These are phyloP conservation scores for Cardiocondyla obscurior DNA, from an alignment of 1,140 invertebrate genomes.

Conservation along the genomic window DNA sequence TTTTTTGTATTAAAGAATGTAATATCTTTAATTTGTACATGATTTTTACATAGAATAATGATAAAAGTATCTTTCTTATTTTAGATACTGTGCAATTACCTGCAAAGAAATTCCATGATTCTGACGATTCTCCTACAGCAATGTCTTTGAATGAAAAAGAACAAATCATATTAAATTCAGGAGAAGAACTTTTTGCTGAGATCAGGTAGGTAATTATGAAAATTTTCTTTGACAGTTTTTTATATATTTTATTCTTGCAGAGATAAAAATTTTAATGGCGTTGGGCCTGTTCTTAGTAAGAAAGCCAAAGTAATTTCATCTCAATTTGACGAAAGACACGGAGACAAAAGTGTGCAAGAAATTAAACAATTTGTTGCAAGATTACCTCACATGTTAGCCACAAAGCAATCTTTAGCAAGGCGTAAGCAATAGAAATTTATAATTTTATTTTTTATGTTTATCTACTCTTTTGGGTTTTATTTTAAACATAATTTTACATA, in stretches of 20 bases:
- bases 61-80: slow-evolving; percentile 35
- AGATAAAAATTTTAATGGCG: slow-evolving; percentile 97
- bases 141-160: slow-evolving; percentile 89
- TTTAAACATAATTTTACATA: background rate
- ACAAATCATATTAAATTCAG: slow-evolving; percentile 94
- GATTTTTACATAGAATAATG: slow-evolving; percentile 8
- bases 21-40: background rate
- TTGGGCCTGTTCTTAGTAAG: slow-evolving; percentile 92
- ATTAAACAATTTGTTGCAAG: slow-evolving; percentile 97
- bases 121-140: slow-evolving; percentile 86
- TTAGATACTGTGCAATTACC: slow-evolving; percentile 93
- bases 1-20: background rate
- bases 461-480: background rate
- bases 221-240: background rate
- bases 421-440: slow-evolving; percentile 64
- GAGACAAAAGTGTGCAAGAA: slow-evolving; percentile 95
- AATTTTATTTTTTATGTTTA: background rate
- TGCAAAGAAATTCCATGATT: slow-evolving; percentile 91
- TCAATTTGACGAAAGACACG: slow-evolving; percentile 93
- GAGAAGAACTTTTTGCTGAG: slow-evolving; percentile 95
- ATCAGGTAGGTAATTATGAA: slow-evolving; percentile 82
- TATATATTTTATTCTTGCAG: slow-evolving; percentile 80
- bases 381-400: slow-evolving; percentile 94
- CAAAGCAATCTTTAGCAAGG: slow-evolving; percentile 92
- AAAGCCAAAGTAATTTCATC: slow-evolving; percentile 94